Evolutionary conservation across 2,113 vertebrate genomes (phyloP), one percentile per base, ranked within the genome.

Genomic region (Thinocorus orbignyianus): DNA sequence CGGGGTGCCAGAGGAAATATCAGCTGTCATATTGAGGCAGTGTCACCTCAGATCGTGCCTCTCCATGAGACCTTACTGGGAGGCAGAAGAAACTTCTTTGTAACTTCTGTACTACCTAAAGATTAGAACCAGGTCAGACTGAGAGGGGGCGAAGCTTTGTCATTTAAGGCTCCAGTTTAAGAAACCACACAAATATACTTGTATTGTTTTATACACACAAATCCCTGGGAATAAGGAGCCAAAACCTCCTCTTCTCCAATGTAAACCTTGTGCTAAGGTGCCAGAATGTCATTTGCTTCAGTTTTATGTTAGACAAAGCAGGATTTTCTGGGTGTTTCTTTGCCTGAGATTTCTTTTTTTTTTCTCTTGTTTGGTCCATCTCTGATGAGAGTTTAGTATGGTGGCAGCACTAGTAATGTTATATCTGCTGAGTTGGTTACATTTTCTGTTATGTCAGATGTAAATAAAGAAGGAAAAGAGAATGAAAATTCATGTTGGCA

Each of bases 391-490:
- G 25, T 60, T 90, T 93, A 64, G 68, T 37, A 37, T 0, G 9
- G n/a, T n/a, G n/a, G n/a, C n/a, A n/a, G n/a, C n/a, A n/a, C n/a
- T n/a, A n/a, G n/a, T n/a, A n/a, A n/a, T n/a, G n/a, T n/a, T n/a
- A n/a, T n/a, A n/a, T n/a, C n/a, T n/a, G n/a, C n/a, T n/a, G n/a
- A n/a, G n/a, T n/a, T n/a, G n/a, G n/a, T n/a, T n/a, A n/a, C n/a
- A n/a, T n/a, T n/a, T n/a, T n/a, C n/a, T 89, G 72, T 8, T 76
- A 44, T 52, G 52, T 76, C 57, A 95, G 61, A 60, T 26, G 61
- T 91, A 78, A 70, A 73, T 95, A 89, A 95, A 89, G 72, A 93
- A 91, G 83, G 93, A 84, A 87, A 95, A 86, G 13, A 48, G 35
- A 91, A 68, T 6, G 79, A 78, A 82, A 94, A 95, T 93, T 91